Conservation (phyloP, 92 coral and sea anemone genomes). For the Epizoanthus rinbou region DNA sequence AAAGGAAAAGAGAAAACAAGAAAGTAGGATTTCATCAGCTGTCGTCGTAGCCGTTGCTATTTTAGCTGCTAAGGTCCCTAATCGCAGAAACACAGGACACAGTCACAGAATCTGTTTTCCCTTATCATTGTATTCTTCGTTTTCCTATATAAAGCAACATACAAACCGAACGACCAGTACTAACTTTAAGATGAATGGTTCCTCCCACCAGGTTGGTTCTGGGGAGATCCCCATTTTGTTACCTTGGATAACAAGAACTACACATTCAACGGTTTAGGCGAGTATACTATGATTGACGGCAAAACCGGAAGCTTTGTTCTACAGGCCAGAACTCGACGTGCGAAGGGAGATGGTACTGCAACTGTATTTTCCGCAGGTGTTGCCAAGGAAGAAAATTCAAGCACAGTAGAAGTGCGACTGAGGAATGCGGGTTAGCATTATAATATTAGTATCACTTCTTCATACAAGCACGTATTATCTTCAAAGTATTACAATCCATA, state of each 20-base stretch:
- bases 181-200: not conserved
- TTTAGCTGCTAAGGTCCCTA: too few relatives aligned
- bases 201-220: constrained; percentile 38
- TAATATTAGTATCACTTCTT: not conserved
- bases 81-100: too few relatives aligned
- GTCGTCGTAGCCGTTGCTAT: too few relatives aligned
- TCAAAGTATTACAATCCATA: too few relatives aligned
- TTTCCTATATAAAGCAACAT: not conserved
- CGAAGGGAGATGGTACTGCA: constrained; percentile 66
- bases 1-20: too few relatives aligned
- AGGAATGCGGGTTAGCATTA: constrained; percentile 44
- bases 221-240: constrained; percentile 71
- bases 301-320: constrained; percentile 49
- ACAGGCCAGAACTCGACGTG: constrained; percentile 61
- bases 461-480: too few relatives aligned
- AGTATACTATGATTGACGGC: constrained; percentile 58
- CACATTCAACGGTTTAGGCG: constrained; percentile 73
- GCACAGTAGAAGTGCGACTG: constrained; percentile 51
- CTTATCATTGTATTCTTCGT: not conserved
- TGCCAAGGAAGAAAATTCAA: constrained; percentile 48
- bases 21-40: too few relatives aligned
- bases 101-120: too few relatives aligned
- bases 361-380: constrained; percentile 69
- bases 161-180: too few relatives aligned
- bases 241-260: constrained; percentile 67